Evolutionary conservation across 2,797 vertebrate genomes (phyloP), one percentile per base, ranked within the genome.

Genomic region (Apogon hyalosoma): DNA sequence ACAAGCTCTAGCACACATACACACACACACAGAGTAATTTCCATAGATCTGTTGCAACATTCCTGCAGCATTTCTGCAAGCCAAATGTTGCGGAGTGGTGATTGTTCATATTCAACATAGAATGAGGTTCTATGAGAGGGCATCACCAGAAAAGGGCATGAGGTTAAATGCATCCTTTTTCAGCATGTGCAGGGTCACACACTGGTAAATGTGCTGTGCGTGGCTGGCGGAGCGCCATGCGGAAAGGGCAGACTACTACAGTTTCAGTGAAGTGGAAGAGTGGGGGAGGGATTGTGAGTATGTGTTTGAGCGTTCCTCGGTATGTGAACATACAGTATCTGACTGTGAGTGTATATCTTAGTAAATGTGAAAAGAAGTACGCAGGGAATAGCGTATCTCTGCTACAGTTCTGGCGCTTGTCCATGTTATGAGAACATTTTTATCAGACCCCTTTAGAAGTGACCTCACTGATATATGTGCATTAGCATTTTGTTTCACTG

Each of bases 141-240:
- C 63, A 48, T 73, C 68, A 56, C 75, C 69, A 46, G 73, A 63
- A 63, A 63, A 87, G 84, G 69, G 24, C 68, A 14, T 43, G n/a
- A 64, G 90, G 91, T 91, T 92, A 91, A 92, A 90, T 75, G 77
- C 64, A 86, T 81, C 79, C 72, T 56, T 79, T 88, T 83, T 67
- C 67, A 68, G 84, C 82, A 65, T 84, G 71, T 36, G 5, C 24
- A 58, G 64, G 88, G 88, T 90, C 87, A 65, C 78, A 63, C 62
- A 0, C 75, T 61, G 80, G 79, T 90, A 88, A 28, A 91, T 88
- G 77, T 71, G 80, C 82, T 68, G 81, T 63, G 79, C 83, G 84
- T 61, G 82, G 71, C 73, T 90, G 83, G 85, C 86, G 73, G 60
- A 3, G 55, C 9, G 77, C 86, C 82, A 87, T 11, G 42, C 11